phyloP scores from a whole-genome alignment of 1,140 invertebrate species.

The Ylistrum balloti region DNA sequence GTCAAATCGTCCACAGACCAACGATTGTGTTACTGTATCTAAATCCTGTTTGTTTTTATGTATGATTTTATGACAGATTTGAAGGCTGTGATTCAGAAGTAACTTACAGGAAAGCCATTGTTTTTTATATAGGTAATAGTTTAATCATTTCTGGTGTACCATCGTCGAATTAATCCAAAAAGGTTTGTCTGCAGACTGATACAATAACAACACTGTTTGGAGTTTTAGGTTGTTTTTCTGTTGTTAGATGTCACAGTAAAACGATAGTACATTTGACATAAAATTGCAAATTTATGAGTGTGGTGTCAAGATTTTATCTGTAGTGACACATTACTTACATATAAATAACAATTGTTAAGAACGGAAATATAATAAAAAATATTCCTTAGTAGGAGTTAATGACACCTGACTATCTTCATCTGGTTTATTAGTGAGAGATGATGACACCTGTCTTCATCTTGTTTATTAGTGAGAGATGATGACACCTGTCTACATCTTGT shows the following conservation, averaged over 20 bases:
- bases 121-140: background rate
- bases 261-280: background rate
- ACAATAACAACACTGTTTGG: background rate
- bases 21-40: background rate
- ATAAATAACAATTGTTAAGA: background rate
- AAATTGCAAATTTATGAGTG: background rate
- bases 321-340: background rate
- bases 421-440: no score
- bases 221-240: background rate
- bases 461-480: no score
- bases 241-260: background rate
- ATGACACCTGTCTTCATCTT: no score
- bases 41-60: background rate
- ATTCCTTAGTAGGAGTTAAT: no score
- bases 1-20: background rate
- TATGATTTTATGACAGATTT: background rate
- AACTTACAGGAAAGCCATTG: background rate
- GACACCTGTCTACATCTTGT: no score
- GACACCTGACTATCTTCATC: no score
- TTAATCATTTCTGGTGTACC: background rate
- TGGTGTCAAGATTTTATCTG: background rate
- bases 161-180: background rate
- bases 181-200: background rate
- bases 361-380: no score
- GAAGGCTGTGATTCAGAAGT: background rate